These are phyloP conservation scores for Epizoanthus scotinus DNA, from an alignment of 92 coral and sea anemone species.

Conservation along the genomic window DNA sequence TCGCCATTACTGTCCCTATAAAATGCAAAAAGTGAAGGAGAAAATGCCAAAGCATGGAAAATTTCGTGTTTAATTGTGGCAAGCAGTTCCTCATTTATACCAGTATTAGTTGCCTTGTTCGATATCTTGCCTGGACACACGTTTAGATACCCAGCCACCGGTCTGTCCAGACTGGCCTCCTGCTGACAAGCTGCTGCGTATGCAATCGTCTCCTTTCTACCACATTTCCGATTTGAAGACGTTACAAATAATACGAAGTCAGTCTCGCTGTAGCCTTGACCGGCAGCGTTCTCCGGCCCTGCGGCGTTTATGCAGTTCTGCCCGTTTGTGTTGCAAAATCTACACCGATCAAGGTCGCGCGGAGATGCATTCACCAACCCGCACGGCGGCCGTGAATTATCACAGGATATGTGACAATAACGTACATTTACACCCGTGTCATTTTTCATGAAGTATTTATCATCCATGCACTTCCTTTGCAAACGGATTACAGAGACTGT, in stretches of 20 bases:
- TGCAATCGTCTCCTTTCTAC: conserved; percentile 65
- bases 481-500: conserved; percentile 67
- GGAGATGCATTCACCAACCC: conserved; percentile 57
- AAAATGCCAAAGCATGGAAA: conserved; percentile 92
- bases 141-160: conserved; percentile 92
- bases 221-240: conserved; percentile 69
- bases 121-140: conserved; percentile 75
- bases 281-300: conserved; percentile 45
- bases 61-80: conserved; percentile 94
- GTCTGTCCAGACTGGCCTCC: conserved; percentile 81
- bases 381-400: conserved; percentile 57
- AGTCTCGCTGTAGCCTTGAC: conserved; percentile 65
- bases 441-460: conserved; percentile 51
- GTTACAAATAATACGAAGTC: conserved; percentile 86
- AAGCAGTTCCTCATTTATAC: conserved; percentile 59
- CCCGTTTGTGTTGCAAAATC: conserved; percentile 67
- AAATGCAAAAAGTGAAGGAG: conserved; percentile 87
- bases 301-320: conserved; percentile 58
- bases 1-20: conserved; percentile 70
- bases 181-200: conserved; percentile 92
- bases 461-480: conserved; percentile 76
- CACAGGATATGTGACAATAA: conserved; percentile 74
- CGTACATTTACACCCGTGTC: conserved; percentile 73
- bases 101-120: conserved; percentile 41
- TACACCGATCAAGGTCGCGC: conserved; percentile 78